phyloP scores from a whole-genome alignment of 2,888 invertebrate genomes.

The Pyrocoelia pectoralis region DNA sequence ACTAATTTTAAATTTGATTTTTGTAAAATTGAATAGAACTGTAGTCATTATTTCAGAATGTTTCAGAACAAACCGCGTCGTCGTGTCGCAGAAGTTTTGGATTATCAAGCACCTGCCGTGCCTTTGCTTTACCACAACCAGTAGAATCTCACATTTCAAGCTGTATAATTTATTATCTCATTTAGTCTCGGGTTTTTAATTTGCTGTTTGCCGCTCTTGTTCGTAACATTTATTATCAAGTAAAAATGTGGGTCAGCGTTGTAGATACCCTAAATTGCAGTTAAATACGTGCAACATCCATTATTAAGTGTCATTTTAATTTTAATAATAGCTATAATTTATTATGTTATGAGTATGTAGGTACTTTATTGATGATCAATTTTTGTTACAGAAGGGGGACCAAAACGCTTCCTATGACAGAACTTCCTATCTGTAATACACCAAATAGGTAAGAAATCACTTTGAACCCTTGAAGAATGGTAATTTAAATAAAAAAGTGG shows the following conservation, averaged over 20 bases:
- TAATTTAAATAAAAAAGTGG: too few relatives aligned
- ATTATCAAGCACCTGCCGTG: constrained; percentile 36
- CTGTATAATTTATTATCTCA: constrained; percentile 42
- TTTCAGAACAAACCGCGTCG: constrained; percentile 17
- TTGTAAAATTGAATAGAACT: constrained; percentile 1
- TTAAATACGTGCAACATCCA: not conserved
- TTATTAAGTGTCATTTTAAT: too few relatives aligned
- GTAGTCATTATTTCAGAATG: constrained; percentile 22
- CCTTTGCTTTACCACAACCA: constrained; percentile 31
- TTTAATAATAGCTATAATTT: not conserved
- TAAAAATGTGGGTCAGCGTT: constrained; percentile 23
- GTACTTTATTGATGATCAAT: not conserved
- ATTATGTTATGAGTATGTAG: constrained; percentile 8
- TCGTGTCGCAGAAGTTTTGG: constrained; percentile 26
- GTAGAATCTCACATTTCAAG: constrained; percentile 29
- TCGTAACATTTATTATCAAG: constrained; percentile 26
- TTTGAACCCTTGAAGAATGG: not conserved
- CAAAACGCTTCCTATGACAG: constrained; percentile 51
- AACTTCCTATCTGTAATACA: constrained; percentile 49
- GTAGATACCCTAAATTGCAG: not conserved
- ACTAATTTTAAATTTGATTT: constrained; percentile 21
- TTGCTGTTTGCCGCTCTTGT: constrained; percentile 33
- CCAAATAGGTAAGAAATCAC: constrained; percentile 49
- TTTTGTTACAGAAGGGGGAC: constrained; percentile 50
- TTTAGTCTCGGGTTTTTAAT: constrained; percentile 39